Conservation (phyloP, 2,113 vertebrate genomes). For the Cyrtonyx montezumae region DNA sequence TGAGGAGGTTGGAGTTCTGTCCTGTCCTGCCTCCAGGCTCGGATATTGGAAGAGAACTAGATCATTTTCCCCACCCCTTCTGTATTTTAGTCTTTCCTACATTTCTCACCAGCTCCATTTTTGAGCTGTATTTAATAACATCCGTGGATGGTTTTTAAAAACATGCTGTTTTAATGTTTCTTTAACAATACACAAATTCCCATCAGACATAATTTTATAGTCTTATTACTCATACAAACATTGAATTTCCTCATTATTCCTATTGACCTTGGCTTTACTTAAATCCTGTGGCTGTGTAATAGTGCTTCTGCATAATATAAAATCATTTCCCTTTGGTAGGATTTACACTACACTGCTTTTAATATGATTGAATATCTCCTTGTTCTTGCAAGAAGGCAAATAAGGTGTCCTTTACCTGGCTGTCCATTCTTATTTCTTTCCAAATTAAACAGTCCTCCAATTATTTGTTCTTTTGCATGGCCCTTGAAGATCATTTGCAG, state of each 20-base stretch:
- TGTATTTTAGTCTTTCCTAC: background rate
- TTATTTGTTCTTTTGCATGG: conserved; percentile 26
- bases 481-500: background rate
- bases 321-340: conserved; percentile 51
- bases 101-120: conserved; percentile 13
- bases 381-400: conserved; percentile 45
- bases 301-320: conserved; percentile 59
- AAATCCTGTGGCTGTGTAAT: conserved; percentile 59
- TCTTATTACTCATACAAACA: conserved; percentile 55
- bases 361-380: conserved; percentile 51
- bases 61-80: background rate
- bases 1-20: background rate
- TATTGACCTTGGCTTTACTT: conserved; percentile 70
- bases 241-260: conserved; percentile 64
- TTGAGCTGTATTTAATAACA: conserved; percentile 17
- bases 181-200: conserved; percentile 53
- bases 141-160: conserved; percentile 33
- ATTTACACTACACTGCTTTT: conserved; percentile 36
- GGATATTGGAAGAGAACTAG: background rate
- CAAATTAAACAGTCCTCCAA: conserved; percentile 14
- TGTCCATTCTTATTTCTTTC: background rate
- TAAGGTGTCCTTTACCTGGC: conserved; percentile 46
- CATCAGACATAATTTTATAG: conserved; percentile 61
- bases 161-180: conserved; percentile 43
- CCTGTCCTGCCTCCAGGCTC: background rate